Percentiles rank a stretch among this genome's conserved stretches.
Evolutionary conservation across 2,797 vertebrate genomes (phyloP).

Genomic region (Amblyraja radiata): DNA sequence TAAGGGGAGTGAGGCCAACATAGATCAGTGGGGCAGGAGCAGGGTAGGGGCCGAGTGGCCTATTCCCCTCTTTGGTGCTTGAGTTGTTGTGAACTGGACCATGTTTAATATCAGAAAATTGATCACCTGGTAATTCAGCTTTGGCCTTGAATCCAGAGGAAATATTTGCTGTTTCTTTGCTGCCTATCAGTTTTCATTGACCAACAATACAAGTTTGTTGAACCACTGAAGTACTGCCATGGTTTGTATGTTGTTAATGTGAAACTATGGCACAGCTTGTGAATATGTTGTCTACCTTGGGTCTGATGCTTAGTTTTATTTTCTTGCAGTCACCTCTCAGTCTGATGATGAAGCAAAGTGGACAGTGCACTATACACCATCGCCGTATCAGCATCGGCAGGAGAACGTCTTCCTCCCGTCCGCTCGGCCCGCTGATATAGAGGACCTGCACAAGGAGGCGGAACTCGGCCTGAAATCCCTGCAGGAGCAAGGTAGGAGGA

Average conservation of each 20-base stretch:
- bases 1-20: too few species aligned
- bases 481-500: slow-evolving; percentile 75
- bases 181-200: neutral
- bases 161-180: neutral
- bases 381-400: slow-evolving; percentile 59
- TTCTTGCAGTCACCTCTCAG: slow-evolving; percentile 60
- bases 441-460: slow-evolving; percentile 85
- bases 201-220: neutral
- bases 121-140: neutral
- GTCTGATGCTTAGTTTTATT: slow-evolving; percentile 38
- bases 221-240: neutral
- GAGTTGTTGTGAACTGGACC: too few species aligned
- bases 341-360: slow-evolving; percentile 55
- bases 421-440: slow-evolving; percentile 71
- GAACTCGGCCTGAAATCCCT: slow-evolving; percentile 79
- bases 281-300: slow-evolving; percentile 35
- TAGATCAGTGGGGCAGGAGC: too few species aligned
- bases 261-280: neutral
- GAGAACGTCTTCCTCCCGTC: slow-evolving; percentile 89
- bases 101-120: neutral
- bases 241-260: neutral
- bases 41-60: too few species aligned
- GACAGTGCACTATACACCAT: slow-evolving; percentile 60
- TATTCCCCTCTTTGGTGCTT: too few species aligned
- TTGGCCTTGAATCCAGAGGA: neutral